phyloP scores from a whole-genome alignment of 2,113 vertebrate species.

The Pavo muticus region DNA sequence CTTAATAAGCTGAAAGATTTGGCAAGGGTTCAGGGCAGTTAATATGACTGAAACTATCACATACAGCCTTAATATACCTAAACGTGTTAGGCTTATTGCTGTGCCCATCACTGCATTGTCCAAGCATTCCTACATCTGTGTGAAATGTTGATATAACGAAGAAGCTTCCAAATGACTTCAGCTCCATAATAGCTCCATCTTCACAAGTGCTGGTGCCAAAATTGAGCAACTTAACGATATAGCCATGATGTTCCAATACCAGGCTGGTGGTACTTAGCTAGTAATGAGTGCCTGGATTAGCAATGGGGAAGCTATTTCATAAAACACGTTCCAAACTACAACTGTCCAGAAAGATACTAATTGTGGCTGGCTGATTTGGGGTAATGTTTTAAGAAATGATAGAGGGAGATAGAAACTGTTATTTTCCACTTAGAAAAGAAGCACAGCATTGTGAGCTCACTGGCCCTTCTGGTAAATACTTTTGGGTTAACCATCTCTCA shows the following conservation, averaged over 20 bases:
- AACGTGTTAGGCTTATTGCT: neutral
- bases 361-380: neutral
- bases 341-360: neutral
- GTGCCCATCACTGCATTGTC: neutral
- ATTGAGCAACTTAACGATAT: neutral
- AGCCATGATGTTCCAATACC: fast-evolving
- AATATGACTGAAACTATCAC: neutral
- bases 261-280: neutral
- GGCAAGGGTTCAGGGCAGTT: neutral
- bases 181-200: neutral
- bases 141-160: neutral
- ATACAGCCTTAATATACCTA: neutral
- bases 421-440: neutral
- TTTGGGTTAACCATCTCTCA: neutral
- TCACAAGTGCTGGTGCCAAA: neutral
- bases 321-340: neutral
- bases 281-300: neutral
- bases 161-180: neutral
- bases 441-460: neutral
- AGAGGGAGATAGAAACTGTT: neutral
- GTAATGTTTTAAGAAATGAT: neutral
- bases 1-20: neutral
- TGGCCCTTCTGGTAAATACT: neutral
- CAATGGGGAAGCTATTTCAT: fast-evolving
- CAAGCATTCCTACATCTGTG: neutral